Conservation (phyloP, 1,140 invertebrate genomes). For the Bilobella aurantiaca region DNA sequence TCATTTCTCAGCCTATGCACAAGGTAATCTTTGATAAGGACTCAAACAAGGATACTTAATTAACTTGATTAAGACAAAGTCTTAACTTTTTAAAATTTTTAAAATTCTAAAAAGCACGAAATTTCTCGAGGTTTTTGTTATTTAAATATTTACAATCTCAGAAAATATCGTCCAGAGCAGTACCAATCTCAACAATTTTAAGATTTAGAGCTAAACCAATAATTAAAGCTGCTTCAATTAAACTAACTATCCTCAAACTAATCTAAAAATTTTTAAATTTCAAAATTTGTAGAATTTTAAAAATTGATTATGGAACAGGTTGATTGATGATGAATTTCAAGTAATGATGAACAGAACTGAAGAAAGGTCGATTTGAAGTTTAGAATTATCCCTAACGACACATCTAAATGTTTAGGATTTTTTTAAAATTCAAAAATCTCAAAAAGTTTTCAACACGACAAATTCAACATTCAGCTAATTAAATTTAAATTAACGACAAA, state of each 20-base stretch:
- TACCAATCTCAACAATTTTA: not conserved
- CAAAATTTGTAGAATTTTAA: not conserved
- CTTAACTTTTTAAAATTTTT: not conserved
- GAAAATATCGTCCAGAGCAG: slow-evolving; percentile 3
- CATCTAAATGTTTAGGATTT: too few species aligned
- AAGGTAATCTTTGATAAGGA: not conserved
- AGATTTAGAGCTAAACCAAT: not conserved
- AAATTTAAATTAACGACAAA: not conserved
- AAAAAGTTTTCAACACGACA: not conserved
- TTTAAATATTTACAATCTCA: slow-evolving; percentile 1
- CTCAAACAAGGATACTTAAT: too few species aligned
- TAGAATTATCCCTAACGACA: too few species aligned
- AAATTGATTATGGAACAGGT: too few species aligned
- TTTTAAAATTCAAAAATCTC: too few species aligned
- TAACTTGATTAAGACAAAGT: not conserved
- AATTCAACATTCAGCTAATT: not conserved
- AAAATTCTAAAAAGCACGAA: not conserved
- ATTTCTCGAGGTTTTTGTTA: not conserved
- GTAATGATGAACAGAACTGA: too few species aligned
- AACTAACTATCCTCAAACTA: not conserved
- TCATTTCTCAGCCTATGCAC: too few species aligned
- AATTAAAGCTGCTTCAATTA: not conserved
- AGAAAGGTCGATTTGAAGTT: too few species aligned
- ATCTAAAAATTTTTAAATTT: not conserved
- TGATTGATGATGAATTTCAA: too few species aligned